Evolutionary conservation across 2,113 vertebrate genomes (phyloP), one percentile per base, ranked within the genome.

Genomic region (Albula glossodonta): DNA sequence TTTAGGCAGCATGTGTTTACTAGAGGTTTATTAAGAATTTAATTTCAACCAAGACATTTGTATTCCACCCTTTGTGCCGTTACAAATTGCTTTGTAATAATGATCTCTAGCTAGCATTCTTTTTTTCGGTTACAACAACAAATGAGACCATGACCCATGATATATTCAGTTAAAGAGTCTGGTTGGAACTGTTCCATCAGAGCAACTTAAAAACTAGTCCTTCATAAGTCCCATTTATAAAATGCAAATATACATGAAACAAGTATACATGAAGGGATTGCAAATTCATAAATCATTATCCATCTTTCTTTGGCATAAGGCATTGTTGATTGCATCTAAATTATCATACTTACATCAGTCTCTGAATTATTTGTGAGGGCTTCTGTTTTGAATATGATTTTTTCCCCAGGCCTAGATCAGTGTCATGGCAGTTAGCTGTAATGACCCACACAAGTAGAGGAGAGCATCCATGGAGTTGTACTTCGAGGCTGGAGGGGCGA

Each of bases 21-120:
- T 74, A 22, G 70, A 31, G 70, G 70, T 74, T 74, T 74, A 66
- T 66, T 66, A 74, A 74, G 70, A 74, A n/a, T 74, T 74, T 74
- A 25, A 74, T 25, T 74, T 74, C n/a, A 74, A 66, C 17, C 60
- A 66, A 74, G 70, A n/a, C 8, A 74, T 74, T 74, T 74, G 70
- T 74, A 74, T 31, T 31, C 70, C 70, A 31, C 70, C 22, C 70
- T 31, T 74, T 74, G 4, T 31, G n/a, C 70, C n/a, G 31, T 74
- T 74, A 25, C 70, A 74, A 25, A 74, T 74, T 74, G 70, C n/a
- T n/a, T 74, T 31, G 70, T 74, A 74, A 74, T 74, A n/a, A 74
- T 74, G 70, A 74, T 22, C 70, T 31, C 70, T 74, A 31, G 70
- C 70, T 4, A 74, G 70, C 4, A 63, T 31, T 74, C 31, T 19